These are phyloP conservation scores for Rosalia funebris DNA, from an alignment of 2,888 invertebrate species.

Conservation along the genomic window DNA sequence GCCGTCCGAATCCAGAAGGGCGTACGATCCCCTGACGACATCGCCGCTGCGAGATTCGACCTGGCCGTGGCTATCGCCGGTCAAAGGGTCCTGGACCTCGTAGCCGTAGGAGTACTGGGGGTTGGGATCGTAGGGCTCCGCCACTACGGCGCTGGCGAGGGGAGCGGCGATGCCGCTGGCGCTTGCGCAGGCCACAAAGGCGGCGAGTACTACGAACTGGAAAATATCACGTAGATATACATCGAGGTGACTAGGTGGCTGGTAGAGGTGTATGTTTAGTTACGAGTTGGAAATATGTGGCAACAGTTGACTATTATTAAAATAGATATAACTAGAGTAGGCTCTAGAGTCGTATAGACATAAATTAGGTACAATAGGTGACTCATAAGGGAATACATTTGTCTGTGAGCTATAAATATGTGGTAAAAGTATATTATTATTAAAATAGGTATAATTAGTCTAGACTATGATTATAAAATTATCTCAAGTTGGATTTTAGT, in stretches of 20 bases:
- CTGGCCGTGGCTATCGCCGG: conserved; percentile 70
- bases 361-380: background rate
- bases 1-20: conserved; percentile 73
- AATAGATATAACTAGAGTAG: too few relatives aligned
- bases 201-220: conserved; percentile 9
- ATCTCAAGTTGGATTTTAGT: too few relatives aligned
- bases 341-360: background rate
- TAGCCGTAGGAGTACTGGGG: conserved; percentile 77
- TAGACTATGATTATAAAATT: too few relatives aligned
- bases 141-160: conserved; percentile 60
- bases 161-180: conserved; percentile 8
- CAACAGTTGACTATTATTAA: too few relatives aligned
- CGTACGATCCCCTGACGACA: conserved; percentile 71
- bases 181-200: conserved; percentile 5
- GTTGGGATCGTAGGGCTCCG: conserved; percentile 68
- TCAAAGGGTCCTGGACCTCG: conserved; percentile 74
- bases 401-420: too few relatives aligned
- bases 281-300: too few relatives aligned
- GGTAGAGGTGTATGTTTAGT: background rate
- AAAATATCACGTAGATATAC: background rate
- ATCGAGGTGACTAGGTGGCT: background rate
- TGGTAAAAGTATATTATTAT: too few relatives aligned
- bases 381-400: background rate
- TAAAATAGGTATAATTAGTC: too few relatives aligned
- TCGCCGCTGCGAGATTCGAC: conserved; percentile 69